Percentiles rank a stretch among this genome's conserved stretches.
Evolutionary conservation across 1,140 invertebrate genomes (phyloP).

Genomic region (Trichonephila inaurata): DNA sequence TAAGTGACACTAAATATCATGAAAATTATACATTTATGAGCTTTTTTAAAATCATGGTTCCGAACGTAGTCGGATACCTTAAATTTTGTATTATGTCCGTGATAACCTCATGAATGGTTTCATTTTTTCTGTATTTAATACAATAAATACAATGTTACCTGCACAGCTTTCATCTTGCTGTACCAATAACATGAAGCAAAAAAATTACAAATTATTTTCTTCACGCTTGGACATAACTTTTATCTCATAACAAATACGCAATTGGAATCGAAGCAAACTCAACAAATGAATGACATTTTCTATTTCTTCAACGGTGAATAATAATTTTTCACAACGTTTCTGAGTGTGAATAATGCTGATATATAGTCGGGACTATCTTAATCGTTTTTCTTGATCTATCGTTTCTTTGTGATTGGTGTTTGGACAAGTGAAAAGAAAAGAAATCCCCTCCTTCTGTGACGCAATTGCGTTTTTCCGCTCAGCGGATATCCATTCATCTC

Average conservation of each 20-base stretch:
- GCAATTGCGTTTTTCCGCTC: constrained; percentile 74
- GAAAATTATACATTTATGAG: too few relatives aligned
- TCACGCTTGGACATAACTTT: background rate
- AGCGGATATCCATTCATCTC: constrained; percentile 66
- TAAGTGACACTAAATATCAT: too few relatives aligned
- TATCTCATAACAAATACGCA: background rate
- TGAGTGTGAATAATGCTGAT: constrained; percentile 56
- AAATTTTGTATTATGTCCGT: too few relatives aligned
- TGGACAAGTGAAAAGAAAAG: constrained; percentile 61
- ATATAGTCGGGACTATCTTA: constrained; percentile 53
- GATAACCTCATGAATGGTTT: too few relatives aligned
- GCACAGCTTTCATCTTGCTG: too few relatives aligned
- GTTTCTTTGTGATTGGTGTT: constrained; percentile 68
- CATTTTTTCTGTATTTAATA: too few relatives aligned
- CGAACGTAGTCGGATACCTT: too few relatives aligned
- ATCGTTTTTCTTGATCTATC: constrained; percentile 62
- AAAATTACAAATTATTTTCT: too few relatives aligned
- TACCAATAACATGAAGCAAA: too few relatives aligned
- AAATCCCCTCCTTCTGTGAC: constrained; percentile 33
- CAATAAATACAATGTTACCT: too few relatives aligned
- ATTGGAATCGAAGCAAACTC: background rate
- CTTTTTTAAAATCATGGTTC: too few relatives aligned
- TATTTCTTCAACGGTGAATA: background rate
- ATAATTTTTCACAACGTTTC: constrained; percentile 2
- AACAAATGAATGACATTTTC: constrained; percentile 8